phyloP scores from a whole-genome alignment of 2,113 vertebrate genomes.

The Aphelocoma coerulescens region DNA sequence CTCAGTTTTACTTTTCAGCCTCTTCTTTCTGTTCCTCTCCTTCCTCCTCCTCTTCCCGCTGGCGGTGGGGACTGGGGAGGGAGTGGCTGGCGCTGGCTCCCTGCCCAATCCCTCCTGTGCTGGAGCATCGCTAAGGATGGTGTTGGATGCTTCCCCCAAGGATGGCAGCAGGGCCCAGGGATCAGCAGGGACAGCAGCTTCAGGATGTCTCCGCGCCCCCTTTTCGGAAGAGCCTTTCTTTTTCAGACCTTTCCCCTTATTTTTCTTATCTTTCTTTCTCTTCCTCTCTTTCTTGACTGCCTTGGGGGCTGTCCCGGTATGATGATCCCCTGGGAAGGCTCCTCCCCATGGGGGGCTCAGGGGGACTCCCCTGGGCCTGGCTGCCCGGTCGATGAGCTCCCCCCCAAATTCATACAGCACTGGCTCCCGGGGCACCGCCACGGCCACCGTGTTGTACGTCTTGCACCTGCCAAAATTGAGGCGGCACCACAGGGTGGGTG shows the following conservation, averaged over 20 bases:
- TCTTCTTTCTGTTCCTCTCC: slow-evolving; percentile 28
- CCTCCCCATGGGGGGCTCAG: background rate
- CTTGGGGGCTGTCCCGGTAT: background rate
- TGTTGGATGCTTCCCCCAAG: slow-evolving; percentile 56
- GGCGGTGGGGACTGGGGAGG: rapidly evolving
- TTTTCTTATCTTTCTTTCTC: slow-evolving; percentile 63
- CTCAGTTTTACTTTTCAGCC: background rate
- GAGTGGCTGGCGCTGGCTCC: background rate
- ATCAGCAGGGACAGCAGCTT: background rate
- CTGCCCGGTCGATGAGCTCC: slow-evolving; percentile 78
- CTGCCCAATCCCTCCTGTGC: background rate
- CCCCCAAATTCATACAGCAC: slow-evolving; percentile 83
- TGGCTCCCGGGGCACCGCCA: slow-evolving; percentile 81
- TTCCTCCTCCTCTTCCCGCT: background rate
- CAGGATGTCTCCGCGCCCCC: rapidly evolving
- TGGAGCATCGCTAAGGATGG: slow-evolving; percentile 53
- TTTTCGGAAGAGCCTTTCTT: slow-evolving; percentile 39
- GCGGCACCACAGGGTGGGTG: rapidly evolving
- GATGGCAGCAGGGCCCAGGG: slow-evolving; percentile 12
- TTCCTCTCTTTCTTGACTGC: slow-evolving; percentile 54
- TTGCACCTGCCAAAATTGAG: slow-evolving; percentile 74
- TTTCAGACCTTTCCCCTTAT: slow-evolving; percentile 71
- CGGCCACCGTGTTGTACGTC: slow-evolving; percentile 76
- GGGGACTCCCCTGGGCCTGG: slow-evolving; percentile 13
- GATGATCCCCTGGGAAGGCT: background rate